Evolutionary conservation across 2,113 vertebrate species (phyloP).

Genomic region (Sorex araneus): DNA sequence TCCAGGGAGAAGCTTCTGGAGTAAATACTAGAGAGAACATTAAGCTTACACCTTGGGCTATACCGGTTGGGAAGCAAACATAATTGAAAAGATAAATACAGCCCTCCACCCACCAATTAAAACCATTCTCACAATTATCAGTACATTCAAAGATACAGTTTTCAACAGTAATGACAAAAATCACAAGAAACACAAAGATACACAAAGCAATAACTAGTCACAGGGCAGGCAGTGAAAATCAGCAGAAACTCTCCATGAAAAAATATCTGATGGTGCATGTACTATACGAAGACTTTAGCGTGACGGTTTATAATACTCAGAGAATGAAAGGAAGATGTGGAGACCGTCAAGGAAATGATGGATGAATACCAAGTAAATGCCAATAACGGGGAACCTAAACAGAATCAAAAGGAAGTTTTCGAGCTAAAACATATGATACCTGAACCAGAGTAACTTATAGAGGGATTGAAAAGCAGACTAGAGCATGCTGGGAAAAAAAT

Average conservation of each 20-base stretch:
- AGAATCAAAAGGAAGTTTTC: neutral
- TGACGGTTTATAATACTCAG: neutral
- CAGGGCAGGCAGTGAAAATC: neutral
- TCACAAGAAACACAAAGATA: neutral
- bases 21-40: neutral
- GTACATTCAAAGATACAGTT: constrained; percentile 1
- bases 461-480: neutral
- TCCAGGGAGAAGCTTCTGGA: neutral
- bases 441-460: neutral
- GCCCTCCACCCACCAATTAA: too few relatives aligned
- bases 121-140: neutral
- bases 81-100: too few relatives aligned
- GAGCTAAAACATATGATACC: neutral
- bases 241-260: neutral
- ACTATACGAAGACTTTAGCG: neutral
- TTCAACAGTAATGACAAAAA: neutral
- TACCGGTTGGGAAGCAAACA: neutral
- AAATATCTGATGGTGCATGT: neutral
- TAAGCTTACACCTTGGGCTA: neutral
- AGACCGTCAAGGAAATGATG: neutral
- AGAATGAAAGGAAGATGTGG: neutral
- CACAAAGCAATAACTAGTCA: neutral
- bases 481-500: neutral
- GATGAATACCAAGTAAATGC: neutral
- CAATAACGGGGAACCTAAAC: neutral